Evolutionary conservation across 30 jellyfish, hydroid and myxozoan genomes (phyloP).

Genomic region (Cassiopea andromeda): DNA sequence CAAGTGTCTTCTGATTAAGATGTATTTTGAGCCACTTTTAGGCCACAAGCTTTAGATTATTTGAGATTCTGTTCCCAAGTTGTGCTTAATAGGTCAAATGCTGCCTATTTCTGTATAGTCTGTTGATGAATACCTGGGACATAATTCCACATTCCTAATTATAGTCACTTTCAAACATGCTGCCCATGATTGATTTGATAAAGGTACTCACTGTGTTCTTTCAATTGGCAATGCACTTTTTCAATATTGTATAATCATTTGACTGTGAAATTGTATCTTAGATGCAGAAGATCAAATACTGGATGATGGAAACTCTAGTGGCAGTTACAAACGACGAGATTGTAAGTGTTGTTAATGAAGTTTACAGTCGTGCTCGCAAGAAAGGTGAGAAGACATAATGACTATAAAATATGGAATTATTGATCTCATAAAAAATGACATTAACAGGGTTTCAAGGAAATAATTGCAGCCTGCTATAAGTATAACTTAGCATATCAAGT

Average conservation of each 20-base stretch:
- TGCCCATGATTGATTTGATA: too few relatives aligned
- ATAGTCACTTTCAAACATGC: too few relatives aligned
- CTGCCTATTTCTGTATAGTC: too few relatives aligned
- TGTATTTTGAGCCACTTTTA: too few relatives aligned
- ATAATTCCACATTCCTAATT: too few relatives aligned
- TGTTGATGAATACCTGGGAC: too few relatives aligned
- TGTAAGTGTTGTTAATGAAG: constrained; percentile 86
- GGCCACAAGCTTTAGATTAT: too few relatives aligned
- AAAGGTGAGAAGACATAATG: constrained; percentile 61
- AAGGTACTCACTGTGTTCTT: not conserved
- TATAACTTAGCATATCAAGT: not conserved
- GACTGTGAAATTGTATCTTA: constrained; percentile 20
- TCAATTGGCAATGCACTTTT: not conserved
- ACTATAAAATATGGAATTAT: constrained; percentile 5
- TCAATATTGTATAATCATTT: not conserved
- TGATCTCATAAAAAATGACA: not conserved
- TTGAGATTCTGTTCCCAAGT: too few relatives aligned
- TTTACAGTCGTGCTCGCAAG: constrained; percentile 80
- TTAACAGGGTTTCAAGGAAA: not conserved
- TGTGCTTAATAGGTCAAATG: too few relatives aligned
- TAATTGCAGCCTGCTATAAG: not conserved
- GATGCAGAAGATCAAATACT: constrained; percentile 89
- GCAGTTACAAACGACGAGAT: constrained; percentile 81
- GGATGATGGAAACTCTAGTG: constrained; percentile 93
- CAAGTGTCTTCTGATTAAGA: too few relatives aligned